Evolutionary conservation across 2,888 invertebrate genomes (phyloP).

Genomic region (Drosophila birchii): DNA sequence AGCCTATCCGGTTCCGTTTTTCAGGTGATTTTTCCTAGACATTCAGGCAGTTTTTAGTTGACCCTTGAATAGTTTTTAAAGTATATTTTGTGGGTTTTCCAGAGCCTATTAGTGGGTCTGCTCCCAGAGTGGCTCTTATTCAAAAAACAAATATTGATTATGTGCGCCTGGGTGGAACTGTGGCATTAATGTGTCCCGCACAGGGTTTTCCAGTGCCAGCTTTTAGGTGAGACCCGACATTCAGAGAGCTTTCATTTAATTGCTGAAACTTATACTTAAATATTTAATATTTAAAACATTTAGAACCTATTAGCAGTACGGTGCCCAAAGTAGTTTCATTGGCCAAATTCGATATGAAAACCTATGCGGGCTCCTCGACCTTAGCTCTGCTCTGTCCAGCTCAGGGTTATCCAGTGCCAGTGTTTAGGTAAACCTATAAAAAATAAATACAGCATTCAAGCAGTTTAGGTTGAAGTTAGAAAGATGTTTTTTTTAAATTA

Average conservation of each 20-base stretch:
- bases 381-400: slow-evolving; percentile 85
- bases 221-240: slow-evolving; percentile 85
- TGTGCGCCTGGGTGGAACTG: slow-evolving; percentile 83
- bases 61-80: background rate
- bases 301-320: slow-evolving; percentile 90
- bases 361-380: slow-evolving; percentile 61
- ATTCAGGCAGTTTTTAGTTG: slow-evolving; percentile 54
- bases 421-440: slow-evolving; percentile 85
- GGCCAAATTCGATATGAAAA: slow-evolving; percentile 83
- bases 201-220: slow-evolving; percentile 87
- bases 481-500: background rate
- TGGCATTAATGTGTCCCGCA: slow-evolving; percentile 85
- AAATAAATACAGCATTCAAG: slow-evolving; percentile 48
- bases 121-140: slow-evolving; percentile 88
- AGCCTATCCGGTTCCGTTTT: slow-evolving; percentile 88
- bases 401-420: slow-evolving; percentile 86
- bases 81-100: slow-evolving; percentile 51
- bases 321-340: slow-evolving; percentile 88
- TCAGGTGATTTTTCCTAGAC: slow-evolving; percentile 86
- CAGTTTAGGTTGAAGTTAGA: background rate
- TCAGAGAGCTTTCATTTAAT: slow-evolving; percentile 43
- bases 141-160: slow-evolving; percentile 79
- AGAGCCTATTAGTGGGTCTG: slow-evolving; percentile 90
- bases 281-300: background rate
- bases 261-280: background rate